Conservation (phyloP, 2,797 vertebrate genomes). For the Molossus molossus region DNA sequence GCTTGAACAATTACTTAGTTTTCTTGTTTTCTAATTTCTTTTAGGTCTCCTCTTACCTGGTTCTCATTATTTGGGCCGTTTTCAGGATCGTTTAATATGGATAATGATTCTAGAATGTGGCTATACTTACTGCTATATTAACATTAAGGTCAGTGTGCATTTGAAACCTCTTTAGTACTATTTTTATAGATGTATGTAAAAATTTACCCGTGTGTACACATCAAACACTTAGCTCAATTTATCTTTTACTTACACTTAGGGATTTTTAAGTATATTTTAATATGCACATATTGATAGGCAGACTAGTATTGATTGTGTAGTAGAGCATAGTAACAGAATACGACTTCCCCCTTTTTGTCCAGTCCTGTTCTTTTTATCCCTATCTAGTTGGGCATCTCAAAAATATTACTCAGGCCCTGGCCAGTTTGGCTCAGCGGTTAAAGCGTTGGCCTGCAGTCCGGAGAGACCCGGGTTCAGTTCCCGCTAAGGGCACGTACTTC, state of each 20-base stretch:
- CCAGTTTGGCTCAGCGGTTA: no score
- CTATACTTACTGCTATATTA: slow-evolving; percentile 97
- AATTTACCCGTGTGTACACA: slow-evolving; percentile 10
- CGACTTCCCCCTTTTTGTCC: not conserved
- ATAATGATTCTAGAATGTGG: slow-evolving; percentile 97
- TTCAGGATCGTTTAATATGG: slow-evolving; percentile 98
- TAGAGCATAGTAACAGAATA: slow-evolving; percentile 18
- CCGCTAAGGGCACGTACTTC: no score
- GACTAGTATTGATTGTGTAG: not conserved
- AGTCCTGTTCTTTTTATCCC: not conserved
- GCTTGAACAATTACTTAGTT: slow-evolving; percentile 38
- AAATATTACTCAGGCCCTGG: not conserved
- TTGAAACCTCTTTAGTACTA: slow-evolving; percentile 8
- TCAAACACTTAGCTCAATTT: slow-evolving; percentile 32
- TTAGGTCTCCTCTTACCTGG: slow-evolving; percentile 95
- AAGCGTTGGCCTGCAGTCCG: no score
- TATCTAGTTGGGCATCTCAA: slow-evolving; percentile 22
- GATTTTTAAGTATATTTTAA: slow-evolving; percentile 52
- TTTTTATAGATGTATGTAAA: not conserved
- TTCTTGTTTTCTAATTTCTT: slow-evolving; percentile 47
- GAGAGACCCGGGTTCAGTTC: no score
- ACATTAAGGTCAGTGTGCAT: slow-evolving; percentile 94
- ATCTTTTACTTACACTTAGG: not conserved
- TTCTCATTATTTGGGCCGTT: slow-evolving; percentile 97
- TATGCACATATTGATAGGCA: slow-evolving; percentile 18